Conservation (phyloP, 35 echinoderm and acorn worm genomes). For the Apostichopus parvimensis region DNA sequence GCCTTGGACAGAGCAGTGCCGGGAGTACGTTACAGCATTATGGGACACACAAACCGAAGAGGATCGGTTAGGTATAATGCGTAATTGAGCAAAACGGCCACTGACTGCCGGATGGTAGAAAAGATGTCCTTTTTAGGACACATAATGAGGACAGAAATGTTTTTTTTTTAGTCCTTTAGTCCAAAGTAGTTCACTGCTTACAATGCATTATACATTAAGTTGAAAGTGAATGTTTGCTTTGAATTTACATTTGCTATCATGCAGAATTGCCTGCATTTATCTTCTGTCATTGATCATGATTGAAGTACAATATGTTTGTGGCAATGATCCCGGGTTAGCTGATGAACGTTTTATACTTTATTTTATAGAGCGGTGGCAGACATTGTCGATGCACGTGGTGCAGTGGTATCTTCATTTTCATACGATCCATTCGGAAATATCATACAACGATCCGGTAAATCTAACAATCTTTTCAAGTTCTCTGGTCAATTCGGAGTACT, state of each 20-base stretch:
- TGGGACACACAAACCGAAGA: too few species aligned
- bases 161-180: too few species aligned
- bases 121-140: too few species aligned
- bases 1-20: too few species aligned
- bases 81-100: too few species aligned
- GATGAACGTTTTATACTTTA: background rate
- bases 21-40: too few species aligned
- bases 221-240: background rate
- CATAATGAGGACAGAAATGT: too few species aligned
- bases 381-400: background rate
- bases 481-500: constrained; percentile 32
- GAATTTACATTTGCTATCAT: background rate
- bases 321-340: background rate
- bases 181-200: too few species aligned
- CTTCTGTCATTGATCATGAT: background rate
- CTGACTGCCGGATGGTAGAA: too few species aligned
- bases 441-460: background rate
- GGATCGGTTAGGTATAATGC: too few species aligned
- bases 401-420: background rate
- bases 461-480: background rate
- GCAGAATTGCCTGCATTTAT: background rate
- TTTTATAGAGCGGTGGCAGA: constrained; percentile 25
- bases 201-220: background rate
- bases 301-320: background rate
- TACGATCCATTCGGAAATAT: constrained; percentile 44